phyloP scores from a whole-genome alignment of 2,113 vertebrate species.

The Stomatorhinus ivindoensis region DNA sequence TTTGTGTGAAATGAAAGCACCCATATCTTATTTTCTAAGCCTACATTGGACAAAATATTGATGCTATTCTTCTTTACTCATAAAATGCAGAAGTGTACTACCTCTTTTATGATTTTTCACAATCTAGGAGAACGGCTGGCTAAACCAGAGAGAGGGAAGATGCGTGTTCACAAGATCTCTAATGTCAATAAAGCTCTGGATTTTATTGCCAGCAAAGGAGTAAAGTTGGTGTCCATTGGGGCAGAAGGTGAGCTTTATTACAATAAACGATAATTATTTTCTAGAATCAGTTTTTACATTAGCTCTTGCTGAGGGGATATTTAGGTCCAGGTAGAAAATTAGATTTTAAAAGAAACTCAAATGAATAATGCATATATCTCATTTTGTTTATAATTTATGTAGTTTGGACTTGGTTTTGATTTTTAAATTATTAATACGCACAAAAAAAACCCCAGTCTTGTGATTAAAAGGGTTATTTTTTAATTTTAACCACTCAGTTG shows the following conservation, averaged over 20 bases:
- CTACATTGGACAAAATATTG: background rate
- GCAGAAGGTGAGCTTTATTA: slow-evolving; percentile 64
- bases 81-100: background rate
- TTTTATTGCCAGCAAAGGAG: slow-evolving; percentile 78
- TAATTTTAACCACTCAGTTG: background rate
- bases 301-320: background rate
- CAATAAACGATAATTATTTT: background rate
- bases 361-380: background rate
- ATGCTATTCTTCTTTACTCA: background rate
- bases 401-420: background rate
- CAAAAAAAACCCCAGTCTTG: background rate
- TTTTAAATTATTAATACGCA: background rate
- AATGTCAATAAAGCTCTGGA: slow-evolving; percentile 79
- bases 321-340: background rate
- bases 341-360: background rate
- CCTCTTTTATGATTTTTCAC: background rate
- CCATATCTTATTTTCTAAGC: background rate
- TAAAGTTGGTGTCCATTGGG: slow-evolving; percentile 75
- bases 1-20: background rate
- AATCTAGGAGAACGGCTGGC: slow-evolving; percentile 69
- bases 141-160: slow-evolving; percentile 76
- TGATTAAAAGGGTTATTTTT: background rate
- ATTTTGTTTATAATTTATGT: background rate
- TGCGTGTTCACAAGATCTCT: slow-evolving; percentile 78
- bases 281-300: background rate